These are phyloP conservation scores for Pachliopta kotzebuea DNA, from an alignment of 2,888 invertebrate species.

Conservation along the genomic window DNA sequence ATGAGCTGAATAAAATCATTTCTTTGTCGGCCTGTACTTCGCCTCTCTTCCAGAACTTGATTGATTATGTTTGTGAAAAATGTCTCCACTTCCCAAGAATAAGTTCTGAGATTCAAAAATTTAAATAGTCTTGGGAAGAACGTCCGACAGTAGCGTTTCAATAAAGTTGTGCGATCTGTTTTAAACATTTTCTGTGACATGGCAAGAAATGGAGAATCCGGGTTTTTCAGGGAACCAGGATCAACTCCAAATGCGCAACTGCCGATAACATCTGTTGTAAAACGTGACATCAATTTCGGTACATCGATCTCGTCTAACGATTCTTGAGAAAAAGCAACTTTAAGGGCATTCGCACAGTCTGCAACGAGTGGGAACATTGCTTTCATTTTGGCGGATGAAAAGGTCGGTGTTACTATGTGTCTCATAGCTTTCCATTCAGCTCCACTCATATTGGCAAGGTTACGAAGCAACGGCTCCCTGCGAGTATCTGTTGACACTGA, in stretches of 20 bases:
- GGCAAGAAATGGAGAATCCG: constrained; percentile 65
- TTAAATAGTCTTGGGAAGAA: constrained; percentile 69
- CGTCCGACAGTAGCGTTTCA: constrained; percentile 68
- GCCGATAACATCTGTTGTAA: constrained; percentile 72
- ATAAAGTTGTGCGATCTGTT: constrained; percentile 55
- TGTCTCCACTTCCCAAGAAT: constrained; percentile 62
- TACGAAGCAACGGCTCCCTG: constrained; percentile 69
- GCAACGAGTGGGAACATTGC: constrained; percentile 72
- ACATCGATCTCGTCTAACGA: constrained; percentile 56
- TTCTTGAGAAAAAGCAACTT: constrained; percentile 48
- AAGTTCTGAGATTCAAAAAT: constrained; percentile 65
- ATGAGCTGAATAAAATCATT: constrained; percentile 72
- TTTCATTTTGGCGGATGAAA: constrained; percentile 75
- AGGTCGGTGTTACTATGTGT: constrained; percentile 70
- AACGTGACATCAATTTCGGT: constrained; percentile 62
- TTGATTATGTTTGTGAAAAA: constrained; percentile 67
- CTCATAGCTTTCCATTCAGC: constrained; percentile 72
- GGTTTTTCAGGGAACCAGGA: constrained; percentile 61
- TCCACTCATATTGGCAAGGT: constrained; percentile 73
- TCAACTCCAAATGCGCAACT: constrained; percentile 74
- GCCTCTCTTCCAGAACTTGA: constrained; percentile 64
- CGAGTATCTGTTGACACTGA: constrained; percentile 66
- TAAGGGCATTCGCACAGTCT: constrained; percentile 62
- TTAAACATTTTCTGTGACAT: constrained; percentile 75
- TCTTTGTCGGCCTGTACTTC: constrained; percentile 53